These are phyloP conservation scores for Megaceryle alcyon DNA, from an alignment of 2,797 vertebrate species.

Conservation along the genomic window DNA sequence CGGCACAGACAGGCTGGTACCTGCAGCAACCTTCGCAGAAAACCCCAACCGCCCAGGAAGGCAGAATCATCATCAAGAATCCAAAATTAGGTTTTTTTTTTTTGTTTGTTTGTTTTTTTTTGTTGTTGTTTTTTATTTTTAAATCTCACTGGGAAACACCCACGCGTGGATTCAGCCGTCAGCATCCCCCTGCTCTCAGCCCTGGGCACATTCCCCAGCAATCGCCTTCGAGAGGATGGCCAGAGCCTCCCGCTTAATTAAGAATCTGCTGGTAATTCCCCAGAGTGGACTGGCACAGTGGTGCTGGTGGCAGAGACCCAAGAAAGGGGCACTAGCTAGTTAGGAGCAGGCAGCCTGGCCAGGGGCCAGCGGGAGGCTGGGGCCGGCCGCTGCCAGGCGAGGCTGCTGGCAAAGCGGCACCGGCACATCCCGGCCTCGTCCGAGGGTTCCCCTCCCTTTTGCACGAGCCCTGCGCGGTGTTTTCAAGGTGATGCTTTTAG, in stretches of 20 bases:
- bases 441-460: not conserved
- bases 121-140: not conserved
- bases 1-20: not conserved
- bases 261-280: conserved; percentile 17
- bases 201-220: not conserved
- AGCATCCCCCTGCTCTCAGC: not conserved
- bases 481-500: rapidly evolving
- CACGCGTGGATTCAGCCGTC: not conserved
- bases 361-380: conserved; percentile 8
- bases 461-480: rapidly evolving
- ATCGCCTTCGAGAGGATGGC: not conserved
- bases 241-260: conserved; percentile 7
- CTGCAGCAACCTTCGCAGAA: not conserved
- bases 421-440: not conserved
- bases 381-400: rapidly evolving
- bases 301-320: conserved; percentile 55
- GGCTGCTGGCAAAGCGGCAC: not conserved
- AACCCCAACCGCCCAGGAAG: not conserved
- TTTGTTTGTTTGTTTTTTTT: not conserved
- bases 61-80: not conserved
- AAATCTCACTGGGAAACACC: not conserved
- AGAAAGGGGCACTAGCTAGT: conserved; percentile 34
- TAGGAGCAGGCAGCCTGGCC: conserved; percentile 54
- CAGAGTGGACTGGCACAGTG: conserved; percentile 11
- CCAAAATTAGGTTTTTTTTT: not conserved